phyloP scores from a whole-genome alignment of 2,888 invertebrate species.

The Zygothrica quintamaculata region DNA sequence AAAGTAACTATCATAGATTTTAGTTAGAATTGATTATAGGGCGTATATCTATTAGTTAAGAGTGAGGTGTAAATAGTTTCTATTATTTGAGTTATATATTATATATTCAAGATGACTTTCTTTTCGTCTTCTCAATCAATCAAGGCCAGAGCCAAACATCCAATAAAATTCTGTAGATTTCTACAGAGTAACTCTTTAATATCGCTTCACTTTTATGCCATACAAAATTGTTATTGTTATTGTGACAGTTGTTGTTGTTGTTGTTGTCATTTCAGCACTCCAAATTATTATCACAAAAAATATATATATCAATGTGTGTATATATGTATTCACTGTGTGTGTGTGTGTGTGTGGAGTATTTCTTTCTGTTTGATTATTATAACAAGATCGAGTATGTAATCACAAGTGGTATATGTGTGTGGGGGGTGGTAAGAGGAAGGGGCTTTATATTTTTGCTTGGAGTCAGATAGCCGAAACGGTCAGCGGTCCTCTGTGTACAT shows the following conservation, averaged over 20 bases:
- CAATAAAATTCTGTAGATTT: background rate
- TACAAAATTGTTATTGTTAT: conserved; percentile 4
- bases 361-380: conserved; percentile 64
- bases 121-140: no score
- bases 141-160: no score
- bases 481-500: conserved; percentile 58
- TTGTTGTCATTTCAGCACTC: conserved; percentile 63
- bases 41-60: conserved; percentile 47
- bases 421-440: conserved; percentile 16
- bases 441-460: conserved; percentile 22
- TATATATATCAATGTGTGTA: conserved; percentile 59
- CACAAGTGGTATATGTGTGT: conserved; percentile 35
- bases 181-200: background rate
- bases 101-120: no score
- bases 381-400: conserved; percentile 74
- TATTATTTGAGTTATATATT: background rate
- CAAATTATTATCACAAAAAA: conserved; percentile 76
- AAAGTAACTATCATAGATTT: conserved; percentile 16
- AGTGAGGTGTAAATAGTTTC: conserved; percentile 41
- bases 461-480: conserved; percentile 61
- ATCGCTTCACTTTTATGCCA: background rate
- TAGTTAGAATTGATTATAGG: conserved; percentile 44
- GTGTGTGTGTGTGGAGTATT: conserved; percentile 29
- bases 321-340: conserved; percentile 12
- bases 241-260: conserved; percentile 44